Evolutionary conservation across 2,888 invertebrate genomes (phyloP), one percentile per base, ranked within the genome.

Genomic region (Thera britannica): DNA sequence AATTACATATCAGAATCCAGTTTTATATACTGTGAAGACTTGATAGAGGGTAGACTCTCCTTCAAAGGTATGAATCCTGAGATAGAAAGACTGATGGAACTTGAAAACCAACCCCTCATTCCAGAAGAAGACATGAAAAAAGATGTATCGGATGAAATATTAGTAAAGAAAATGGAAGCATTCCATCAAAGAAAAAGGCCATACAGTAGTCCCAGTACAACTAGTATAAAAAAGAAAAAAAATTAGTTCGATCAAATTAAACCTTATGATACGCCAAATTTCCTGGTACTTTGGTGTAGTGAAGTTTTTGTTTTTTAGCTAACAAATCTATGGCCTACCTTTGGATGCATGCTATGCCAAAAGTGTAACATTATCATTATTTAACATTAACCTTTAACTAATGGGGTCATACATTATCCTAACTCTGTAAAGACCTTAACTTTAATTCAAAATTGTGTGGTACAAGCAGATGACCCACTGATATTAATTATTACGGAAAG

Each of bases 1-100:
- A 92, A 93, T 76, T 96, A 95, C 74, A 95, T 97, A 69, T 90
- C 96, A 35, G 97, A 97, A 83, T 95, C 96, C 0, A 98, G 98
- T 85, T 97, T 96, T 82, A 94, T 95, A 34, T 95, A 95, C 74
- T 97, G 98, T 82, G 97, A 97, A 83, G 95, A 96, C 75, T 92
- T 98, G 49, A 92, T 96, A 23, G 97, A 97, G 78, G 98, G 98
- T 2, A 94, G 99, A 73, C 91, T 98, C 75, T 98, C 98, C 64
- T 99, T 96, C 86, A 96, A 97, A 78, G 99, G 98, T 8, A 98
- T 97, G 96, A 99, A 99, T 90, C 97, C 97, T 38, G 98, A 98
- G 83, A 96, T 99, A 67, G 99, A 99, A 89, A 95, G 96, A 70
- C 81, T 97, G 11, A 96, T 98, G 96, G 95, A 95, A 77, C 77